Base-by-base conservation (phyloP, 2,797 vertebrate genomes). In the Hybognathus amarus region DNA sequence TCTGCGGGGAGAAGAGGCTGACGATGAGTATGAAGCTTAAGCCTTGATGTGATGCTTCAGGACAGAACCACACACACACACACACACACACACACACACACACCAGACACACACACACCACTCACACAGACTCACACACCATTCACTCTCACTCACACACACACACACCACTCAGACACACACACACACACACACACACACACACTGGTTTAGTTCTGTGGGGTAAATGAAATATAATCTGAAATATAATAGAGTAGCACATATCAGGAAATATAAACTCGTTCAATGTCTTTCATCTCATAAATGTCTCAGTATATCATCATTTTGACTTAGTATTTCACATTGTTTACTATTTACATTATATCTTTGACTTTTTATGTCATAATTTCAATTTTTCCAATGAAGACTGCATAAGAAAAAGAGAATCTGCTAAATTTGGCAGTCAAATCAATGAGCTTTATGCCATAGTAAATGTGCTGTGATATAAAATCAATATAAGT, bases 21-120 rank as follows among this genome's bases (percentile, higher is more conserved):
- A 64, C 20, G 24, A 77, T 66, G 56, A 80, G 77, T n/a, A 83
- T 67, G 56, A 79, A 69, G 15, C 22, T 36, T 3, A n/a, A 13
- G 42, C 5, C 59, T 50, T 47, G 38, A 63, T 45, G n/a, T 42
- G 24, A 77, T 42, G 38, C 38, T 77, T 15, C 36, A 22, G 54
- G 54, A 76, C 54, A 59, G 30, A 18, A 1, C 8, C 20, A 10
- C 52, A 10, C 52, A 22, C 52, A 54, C 50, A 52, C 18, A 20
- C 50, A 24, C 56, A 24, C 10, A 24, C 56, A 33, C 15, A 18
- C 61, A 18, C 27, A 1, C 20, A 12, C 50, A 30, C 12, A 2
- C 13, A 3, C 50, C 11, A 4, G 0, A 42, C 11, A 42, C 24
- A 2, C 8, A 54, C 50, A 22, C 50, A 30, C 59, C 38, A 40